Evolutionary conservation across 2,888 invertebrate genomes (phyloP), one percentile per base, ranked within the genome.

Genomic region (Megastigmus dorsalis): DNA sequence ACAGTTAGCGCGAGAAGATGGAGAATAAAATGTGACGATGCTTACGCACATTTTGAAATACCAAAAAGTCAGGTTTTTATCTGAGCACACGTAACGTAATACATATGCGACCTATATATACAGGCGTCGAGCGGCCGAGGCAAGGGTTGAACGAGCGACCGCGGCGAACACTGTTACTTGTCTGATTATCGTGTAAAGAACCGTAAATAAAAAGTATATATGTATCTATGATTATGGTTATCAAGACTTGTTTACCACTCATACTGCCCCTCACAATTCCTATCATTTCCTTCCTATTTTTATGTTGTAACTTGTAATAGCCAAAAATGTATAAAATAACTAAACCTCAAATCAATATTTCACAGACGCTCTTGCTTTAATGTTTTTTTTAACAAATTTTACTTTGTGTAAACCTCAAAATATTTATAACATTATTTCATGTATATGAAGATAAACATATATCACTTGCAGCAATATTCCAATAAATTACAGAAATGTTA

Each of bases 141-240:
- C 55, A 57, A 48, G 41, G 74, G 48, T 20, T 15, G 54, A 60
- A 41, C 60, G 75, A 50, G 67, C 48, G 67, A 28, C 73, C 75
- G 77, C 77, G 69, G 78, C 79, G 80, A 84, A 82, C 82, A 82
- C 84, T 84, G 84, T 85, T 86, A 86, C 80, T 84, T 84, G 86
- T 86, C 85, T 84, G 84, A 85, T 84, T 84, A 85, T 86, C 82
- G 83, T 86, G 84, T 86, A 85, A 84, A 84, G 80, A 84, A 83
- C 80, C 81, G 82, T 82, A 79, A 85, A 84, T 84, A 84, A 84
- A 82, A 75, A 79, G 75, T 78, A 78, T 79, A 76, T 67, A 78
- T 78, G 76, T 75, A 80, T 78, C 68, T 73, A 77, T 78, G 76
- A 60, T 72, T 74, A 74, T 36, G 72, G 54, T 20, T 66, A 63